Evolutionary conservation across 2,888 invertebrate species (phyloP).

Genomic region (Cheilosia pagana): DNA sequence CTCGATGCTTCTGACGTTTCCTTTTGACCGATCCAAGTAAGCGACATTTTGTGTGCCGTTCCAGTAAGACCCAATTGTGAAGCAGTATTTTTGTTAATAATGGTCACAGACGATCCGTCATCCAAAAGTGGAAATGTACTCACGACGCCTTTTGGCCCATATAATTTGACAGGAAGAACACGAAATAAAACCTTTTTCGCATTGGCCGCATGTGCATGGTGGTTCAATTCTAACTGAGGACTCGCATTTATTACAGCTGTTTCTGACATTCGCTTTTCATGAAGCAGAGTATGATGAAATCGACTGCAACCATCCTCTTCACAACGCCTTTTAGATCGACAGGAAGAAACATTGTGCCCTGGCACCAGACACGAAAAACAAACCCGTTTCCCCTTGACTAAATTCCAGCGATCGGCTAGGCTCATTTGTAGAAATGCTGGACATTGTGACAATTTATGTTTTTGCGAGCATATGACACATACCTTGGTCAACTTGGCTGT

Average conservation of each 20-base stretch:
- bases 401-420: background rate
- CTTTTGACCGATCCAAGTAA: conserved; percentile 4
- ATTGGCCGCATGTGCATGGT: background rate
- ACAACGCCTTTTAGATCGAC: background rate
- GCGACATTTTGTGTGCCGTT: background rate
- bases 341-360: conserved; percentile 8
- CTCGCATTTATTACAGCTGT: background rate
- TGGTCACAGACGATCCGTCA: conserved; percentile 13
- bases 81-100: conserved; percentile 2
- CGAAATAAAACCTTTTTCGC: conserved; percentile 15
- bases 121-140: conserved; percentile 13
- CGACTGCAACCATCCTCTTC: conserved; percentile 10
- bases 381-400: conserved; percentile 6
- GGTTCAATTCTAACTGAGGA: background rate
- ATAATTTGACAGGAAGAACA: conserved; percentile 8
- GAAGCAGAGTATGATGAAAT: conserved; percentile 20
- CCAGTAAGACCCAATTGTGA: conserved; percentile 8
- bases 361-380: conserved; percentile 16
- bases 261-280: background rate
- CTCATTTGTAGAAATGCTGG: background rate
- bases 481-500: background rate
- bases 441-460: background rate
- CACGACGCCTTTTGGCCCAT: background rate
- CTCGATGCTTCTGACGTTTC: background rate
- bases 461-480: background rate